A percentile compares a stretch with the other conserved stretches of the same genome.
Conservation (phyloP, 2,797 vertebrate species). For the Acestrorhynchus altus region DNA sequence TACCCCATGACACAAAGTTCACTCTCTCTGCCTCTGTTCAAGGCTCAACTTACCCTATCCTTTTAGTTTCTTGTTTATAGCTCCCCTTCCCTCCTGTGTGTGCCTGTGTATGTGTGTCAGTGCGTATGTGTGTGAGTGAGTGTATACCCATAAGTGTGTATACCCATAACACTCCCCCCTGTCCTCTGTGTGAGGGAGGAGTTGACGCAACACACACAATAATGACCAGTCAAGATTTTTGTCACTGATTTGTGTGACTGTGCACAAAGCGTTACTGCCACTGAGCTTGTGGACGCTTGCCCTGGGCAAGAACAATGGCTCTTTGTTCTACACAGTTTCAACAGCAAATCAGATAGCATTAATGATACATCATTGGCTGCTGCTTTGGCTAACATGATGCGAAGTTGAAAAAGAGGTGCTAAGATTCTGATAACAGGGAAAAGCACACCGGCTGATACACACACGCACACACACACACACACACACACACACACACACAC, state of each 20-base stretch:
- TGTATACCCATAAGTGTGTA: background rate
- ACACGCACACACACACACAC: too few species aligned
- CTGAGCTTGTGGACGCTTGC: background rate
- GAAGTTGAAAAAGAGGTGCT: conserved; percentile 15
- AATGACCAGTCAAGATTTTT: conserved; percentile 22
- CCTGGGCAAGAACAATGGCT: conserved; percentile 30
- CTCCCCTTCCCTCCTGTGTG: conserved; percentile 14
- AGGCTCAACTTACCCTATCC: conserved; percentile 10
- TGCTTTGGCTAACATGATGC: background rate
- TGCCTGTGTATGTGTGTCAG: background rate
- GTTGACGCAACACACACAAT: conserved; percentile 5
- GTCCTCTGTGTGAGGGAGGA: background rate
- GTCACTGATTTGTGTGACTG: conserved; percentile 11
- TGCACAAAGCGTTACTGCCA: background rate
- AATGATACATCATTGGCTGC: conserved; percentile 31
- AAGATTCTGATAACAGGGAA: conserved; percentile 4
- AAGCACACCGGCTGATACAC: too few species aligned
- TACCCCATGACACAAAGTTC: conserved; percentile 62
- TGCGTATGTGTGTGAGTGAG: background rate
- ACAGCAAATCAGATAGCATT: conserved; percentile 27
- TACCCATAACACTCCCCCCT: background rate
- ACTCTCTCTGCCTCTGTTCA: conserved; percentile 47
- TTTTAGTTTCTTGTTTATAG: conserved; percentile 46
- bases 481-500: too few species aligned
- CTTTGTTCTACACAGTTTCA: conserved; percentile 36